Conservation (phyloP, 2,797 vertebrate genomes). For the Coracias cyanogaster region DNA sequence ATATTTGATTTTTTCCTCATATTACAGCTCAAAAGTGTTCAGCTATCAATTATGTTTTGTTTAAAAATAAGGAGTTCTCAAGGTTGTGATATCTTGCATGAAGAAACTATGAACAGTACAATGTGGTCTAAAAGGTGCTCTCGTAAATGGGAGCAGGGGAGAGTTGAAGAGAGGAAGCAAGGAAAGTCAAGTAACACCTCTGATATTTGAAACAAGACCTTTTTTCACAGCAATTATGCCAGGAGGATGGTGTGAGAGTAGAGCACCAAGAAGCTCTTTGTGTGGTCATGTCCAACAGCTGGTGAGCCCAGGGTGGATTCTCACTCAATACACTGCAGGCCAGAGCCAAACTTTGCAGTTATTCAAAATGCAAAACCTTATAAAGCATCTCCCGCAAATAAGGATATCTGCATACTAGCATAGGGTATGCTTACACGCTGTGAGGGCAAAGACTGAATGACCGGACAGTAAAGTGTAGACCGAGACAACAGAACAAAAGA, state of each 20-base stretch:
- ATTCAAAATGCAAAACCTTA: background rate
- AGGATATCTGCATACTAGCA: background rate
- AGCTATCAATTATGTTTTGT: background rate
- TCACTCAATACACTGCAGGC: background rate
- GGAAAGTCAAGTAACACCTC: background rate
- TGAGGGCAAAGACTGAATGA: background rate
- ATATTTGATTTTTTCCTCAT: background rate
- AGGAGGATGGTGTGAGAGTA: background rate
- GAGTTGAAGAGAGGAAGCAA: background rate
- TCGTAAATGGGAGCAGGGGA: background rate
- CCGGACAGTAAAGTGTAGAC: background rate
- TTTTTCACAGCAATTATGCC: background rate
- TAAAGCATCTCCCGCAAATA: background rate
- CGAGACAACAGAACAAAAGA: background rate
- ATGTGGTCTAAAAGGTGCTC: background rate
- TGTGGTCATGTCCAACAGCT: background rate
- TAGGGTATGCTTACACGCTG: background rate
- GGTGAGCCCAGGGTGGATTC: background rate
- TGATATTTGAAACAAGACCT: background rate
- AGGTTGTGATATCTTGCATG: background rate
- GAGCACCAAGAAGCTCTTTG: background rate
- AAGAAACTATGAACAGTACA: background rate
- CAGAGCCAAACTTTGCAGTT: background rate
- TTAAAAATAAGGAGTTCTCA: background rate
- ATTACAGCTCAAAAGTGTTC: background rate